These are phyloP conservation scores for Accipiter virgatus DNA, from an alignment of 2,113 vertebrate genomes.

Conservation along the genomic window DNA sequence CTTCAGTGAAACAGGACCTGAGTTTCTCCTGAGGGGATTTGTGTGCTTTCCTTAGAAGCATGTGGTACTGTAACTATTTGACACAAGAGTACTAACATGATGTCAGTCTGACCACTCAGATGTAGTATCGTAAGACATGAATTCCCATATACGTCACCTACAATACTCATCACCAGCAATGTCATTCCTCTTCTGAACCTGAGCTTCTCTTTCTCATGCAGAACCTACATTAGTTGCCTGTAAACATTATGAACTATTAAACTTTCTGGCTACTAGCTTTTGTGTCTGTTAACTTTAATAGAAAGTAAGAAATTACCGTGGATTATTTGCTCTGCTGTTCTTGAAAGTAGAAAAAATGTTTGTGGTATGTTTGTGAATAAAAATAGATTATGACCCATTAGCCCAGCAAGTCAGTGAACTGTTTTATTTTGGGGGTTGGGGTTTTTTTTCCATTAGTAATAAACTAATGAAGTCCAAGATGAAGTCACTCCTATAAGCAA, in stretches of 20 bases:
- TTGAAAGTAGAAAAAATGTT: background rate
- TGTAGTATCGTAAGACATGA: background rate
- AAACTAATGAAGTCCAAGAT: background rate
- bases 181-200: background rate
- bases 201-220: background rate
- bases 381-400: background rate
- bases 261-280: background rate
- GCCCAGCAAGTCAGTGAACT: background rate
- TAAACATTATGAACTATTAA: background rate
- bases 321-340: background rate
- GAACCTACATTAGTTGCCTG: background rate
- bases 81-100: background rate
- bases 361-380: background rate
- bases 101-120: background rate
- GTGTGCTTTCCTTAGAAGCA: background rate
- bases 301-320: background rate
- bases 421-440: background rate
- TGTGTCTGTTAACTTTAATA: background rate
- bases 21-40: background rate
- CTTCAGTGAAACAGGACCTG: background rate
- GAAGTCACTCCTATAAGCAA: background rate
- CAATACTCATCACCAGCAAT: background rate
- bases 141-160: background rate
- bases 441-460: background rate
- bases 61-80: background rate